Evolutionary conservation across 2,113 vertebrate genomes (phyloP).

Genomic region (Garra rufa): DNA sequence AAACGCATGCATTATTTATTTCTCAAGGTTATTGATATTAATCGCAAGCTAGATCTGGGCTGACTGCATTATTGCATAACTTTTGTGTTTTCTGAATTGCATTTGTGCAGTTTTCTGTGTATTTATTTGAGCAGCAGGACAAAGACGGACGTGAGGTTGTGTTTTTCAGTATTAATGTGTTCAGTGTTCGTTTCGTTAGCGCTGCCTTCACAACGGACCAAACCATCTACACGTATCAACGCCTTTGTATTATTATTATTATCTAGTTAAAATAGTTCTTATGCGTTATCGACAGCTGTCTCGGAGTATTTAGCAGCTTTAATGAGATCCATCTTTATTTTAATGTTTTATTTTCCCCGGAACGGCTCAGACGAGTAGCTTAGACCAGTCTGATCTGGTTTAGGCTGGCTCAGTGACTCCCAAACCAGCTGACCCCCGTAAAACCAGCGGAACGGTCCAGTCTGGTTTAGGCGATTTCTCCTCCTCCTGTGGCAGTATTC

Average conservation of each 20-base stretch:
- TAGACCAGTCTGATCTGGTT: background rate
- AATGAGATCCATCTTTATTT: constrained; percentile 27
- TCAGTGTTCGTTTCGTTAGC: constrained; percentile 2
- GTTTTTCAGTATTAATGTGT: background rate
- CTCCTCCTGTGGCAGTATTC: background rate
- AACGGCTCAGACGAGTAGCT: background rate
- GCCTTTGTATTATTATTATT: constrained; percentile 25
- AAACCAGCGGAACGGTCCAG: background rate
- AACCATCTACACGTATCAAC: background rate
- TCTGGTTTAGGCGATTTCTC: background rate
- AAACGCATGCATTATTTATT: background rate
- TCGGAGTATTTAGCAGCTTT: constrained; percentile 26
- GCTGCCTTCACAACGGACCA: constrained; percentile 16
- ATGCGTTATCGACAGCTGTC: background rate
- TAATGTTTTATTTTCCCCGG: background rate
- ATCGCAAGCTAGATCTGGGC: background rate
- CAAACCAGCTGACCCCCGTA: background rate
- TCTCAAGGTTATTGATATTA: background rate
- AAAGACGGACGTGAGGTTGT: background rate
- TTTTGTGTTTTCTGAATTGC: background rate
- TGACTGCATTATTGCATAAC: background rate
- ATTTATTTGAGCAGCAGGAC: constrained; percentile 13
- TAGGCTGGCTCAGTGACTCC: background rate
- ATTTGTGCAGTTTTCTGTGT: background rate
- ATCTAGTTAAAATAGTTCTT: background rate